Percentiles rank a stretch among this genome's conserved stretches.
Conservation (phyloP, 2,113 vertebrate species). For the Lamprotornis superbus region DNA sequence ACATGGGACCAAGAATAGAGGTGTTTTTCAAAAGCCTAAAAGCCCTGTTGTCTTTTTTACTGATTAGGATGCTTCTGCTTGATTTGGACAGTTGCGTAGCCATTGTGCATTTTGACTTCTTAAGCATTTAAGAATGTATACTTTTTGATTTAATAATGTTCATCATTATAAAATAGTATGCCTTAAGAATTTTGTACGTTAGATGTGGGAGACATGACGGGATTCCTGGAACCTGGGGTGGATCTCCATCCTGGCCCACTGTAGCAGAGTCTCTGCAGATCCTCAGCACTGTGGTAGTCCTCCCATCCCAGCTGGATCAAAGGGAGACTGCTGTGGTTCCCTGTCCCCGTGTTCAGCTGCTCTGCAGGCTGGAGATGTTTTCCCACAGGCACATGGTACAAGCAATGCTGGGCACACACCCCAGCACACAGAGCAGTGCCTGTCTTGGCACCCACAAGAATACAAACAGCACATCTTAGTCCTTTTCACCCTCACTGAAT, state of each 20-base stretch:
- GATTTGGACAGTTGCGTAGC: neutral
- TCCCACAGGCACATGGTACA: neutral
- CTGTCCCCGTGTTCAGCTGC: neutral
- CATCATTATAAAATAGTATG: neutral
- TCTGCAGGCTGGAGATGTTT: neutral
- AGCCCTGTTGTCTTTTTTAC: neutral
- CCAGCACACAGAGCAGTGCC: neutral
- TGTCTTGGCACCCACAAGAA: neutral
- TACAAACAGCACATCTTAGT: neutral
- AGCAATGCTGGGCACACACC: neutral
- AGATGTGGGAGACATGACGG: rapidly evolving
- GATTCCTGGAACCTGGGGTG: neutral
- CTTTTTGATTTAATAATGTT: neutral
- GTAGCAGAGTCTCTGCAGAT: neutral
- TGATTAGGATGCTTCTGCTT: neutral
- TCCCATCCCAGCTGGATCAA: neutral
- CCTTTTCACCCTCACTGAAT: neutral
- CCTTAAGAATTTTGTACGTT: neutral
- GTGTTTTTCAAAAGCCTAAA: neutral
- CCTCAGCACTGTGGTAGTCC: neutral
- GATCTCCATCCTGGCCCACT: neutral
- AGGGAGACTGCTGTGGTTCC: neutral
- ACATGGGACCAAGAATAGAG: neutral
- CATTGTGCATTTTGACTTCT: neutral
- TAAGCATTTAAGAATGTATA: neutral